Conservation (phyloP, 2,888 invertebrate genomes). For the Folsomia manolachei region DNA sequence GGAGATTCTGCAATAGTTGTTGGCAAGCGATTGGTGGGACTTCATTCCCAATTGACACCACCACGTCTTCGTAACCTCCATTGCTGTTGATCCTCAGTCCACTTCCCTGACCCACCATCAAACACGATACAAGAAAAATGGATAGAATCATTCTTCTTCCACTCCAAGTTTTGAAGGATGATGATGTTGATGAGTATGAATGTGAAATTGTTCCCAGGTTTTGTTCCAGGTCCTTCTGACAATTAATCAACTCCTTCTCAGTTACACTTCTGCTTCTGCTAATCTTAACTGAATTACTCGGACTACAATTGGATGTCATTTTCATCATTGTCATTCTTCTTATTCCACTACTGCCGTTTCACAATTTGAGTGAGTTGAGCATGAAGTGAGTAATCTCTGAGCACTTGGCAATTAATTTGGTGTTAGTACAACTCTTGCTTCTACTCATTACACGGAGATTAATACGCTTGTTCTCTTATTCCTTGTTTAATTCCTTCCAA, state of each 20-base stretch:
- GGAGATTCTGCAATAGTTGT: constrained; percentile 43
- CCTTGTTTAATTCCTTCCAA: too few species aligned
- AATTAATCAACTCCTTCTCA: constrained; percentile 22
- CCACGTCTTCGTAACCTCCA: constrained; percentile 48
- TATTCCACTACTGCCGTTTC: neutral
- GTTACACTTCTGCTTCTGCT: constrained; percentile 12
- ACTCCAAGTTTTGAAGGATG: constrained; percentile 5
- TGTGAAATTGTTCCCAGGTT: neutral
- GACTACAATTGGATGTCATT: neutral
- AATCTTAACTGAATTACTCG: neutral
- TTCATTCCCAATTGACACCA: constrained; percentile 44
- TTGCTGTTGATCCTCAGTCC: constrained; percentile 40
- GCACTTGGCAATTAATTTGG: constrained; percentile 4
- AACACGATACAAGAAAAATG: constrained; percentile 10
- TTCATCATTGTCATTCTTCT: constrained; percentile 26
- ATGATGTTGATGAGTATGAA: constrained; percentile 12
- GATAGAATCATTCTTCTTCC: constrained; percentile 23
- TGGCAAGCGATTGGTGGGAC: constrained; percentile 47
- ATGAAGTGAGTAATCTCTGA: constrained; percentile 3
- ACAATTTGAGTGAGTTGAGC: neutral
- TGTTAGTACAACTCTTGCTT: neutral
- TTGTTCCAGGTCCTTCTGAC: constrained; percentile 31
- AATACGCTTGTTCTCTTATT: neutral
- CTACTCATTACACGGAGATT: constrained; percentile 7
- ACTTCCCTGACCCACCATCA: neutral